Evolutionary conservation across 1,140 invertebrate species (phyloP).

Genomic region (Brachionus paranguensis): DNA sequence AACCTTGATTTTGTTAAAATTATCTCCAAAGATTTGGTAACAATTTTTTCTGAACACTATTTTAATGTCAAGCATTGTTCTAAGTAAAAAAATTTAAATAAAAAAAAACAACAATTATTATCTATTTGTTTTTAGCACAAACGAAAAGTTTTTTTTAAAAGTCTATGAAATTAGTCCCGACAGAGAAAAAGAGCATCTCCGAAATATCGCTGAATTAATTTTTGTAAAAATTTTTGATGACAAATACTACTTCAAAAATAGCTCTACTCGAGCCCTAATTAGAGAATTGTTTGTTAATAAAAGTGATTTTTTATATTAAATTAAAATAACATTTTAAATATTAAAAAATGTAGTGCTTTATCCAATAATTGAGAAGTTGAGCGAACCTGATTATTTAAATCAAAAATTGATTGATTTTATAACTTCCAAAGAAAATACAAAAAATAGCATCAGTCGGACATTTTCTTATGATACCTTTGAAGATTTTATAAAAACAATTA

Average conservation of each 20-base stretch:
- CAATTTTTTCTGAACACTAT: slow-evolving; percentile 73
- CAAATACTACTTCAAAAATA: slow-evolving; percentile 66
- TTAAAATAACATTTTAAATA: neutral
- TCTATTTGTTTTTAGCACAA: slow-evolving; percentile 42
- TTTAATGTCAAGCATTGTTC: slow-evolving; percentile 70
- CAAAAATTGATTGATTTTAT: slow-evolving; percentile 75
- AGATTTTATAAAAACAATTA: slow-evolving; percentile 77
- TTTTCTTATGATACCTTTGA: slow-evolving; percentile 83
- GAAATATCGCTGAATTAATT: slow-evolving; percentile 72
- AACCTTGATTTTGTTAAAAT: slow-evolving; percentile 73
- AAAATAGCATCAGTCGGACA: slow-evolving; percentile 66
- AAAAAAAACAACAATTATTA: slow-evolving; percentile 43
- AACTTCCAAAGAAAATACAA: slow-evolving; percentile 65
- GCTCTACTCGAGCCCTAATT: slow-evolving; percentile 69
- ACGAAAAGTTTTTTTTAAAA: slow-evolving; percentile 65
- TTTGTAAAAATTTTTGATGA: slow-evolving; percentile 70
- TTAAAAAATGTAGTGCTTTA: slow-evolving; percentile 66
- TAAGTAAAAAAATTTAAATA: slow-evolving; percentile 9
- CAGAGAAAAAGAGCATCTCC: slow-evolving; percentile 71
- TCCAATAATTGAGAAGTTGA: slow-evolving; percentile 72
- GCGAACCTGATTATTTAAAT: slow-evolving; percentile 84
- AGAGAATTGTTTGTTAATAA: slow-evolving; percentile 74
- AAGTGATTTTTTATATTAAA: slow-evolving; percentile 61
- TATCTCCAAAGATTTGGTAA: slow-evolving; percentile 72
- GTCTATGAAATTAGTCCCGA: slow-evolving; percentile 67